These are phyloP conservation scores for Drosophila arizonae DNA, from an alignment of 1,140 invertebrate species.

Conservation along the genomic window DNA sequence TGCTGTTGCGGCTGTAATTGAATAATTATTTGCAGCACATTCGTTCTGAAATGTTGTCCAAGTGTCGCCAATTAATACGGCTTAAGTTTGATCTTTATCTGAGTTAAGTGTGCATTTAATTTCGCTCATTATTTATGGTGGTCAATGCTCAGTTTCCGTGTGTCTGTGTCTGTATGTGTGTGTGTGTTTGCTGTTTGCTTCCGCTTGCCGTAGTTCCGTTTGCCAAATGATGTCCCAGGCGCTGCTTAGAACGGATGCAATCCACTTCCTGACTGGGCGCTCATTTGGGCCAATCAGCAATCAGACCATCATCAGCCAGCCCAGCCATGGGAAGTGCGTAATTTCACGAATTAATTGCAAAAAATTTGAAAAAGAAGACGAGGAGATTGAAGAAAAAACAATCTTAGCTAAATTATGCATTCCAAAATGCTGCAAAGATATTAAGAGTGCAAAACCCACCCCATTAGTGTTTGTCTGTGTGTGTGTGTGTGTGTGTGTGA, in stretches of 20 bases:
- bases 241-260: slow-evolving; percentile 67
- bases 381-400: too few species aligned
- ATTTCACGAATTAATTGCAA: slow-evolving; percentile 57
- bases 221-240: slow-evolving; percentile 57
- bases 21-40: slow-evolving; percentile 46
- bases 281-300: slow-evolving; percentile 72
- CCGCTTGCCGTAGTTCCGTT: slow-evolving; percentile 66
- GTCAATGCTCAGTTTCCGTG: slow-evolving; percentile 52
- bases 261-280: slow-evolving; percentile 64
- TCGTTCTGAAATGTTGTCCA: slow-evolving; percentile 58
- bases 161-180: slow-evolving; percentile 40
- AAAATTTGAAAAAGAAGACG: slow-evolving; percentile 7
- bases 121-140: slow-evolving; percentile 74
- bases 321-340: slow-evolving; percentile 61
- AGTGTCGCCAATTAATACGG: slow-evolving; percentile 63
- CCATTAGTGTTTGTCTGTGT: slow-evolving; percentile 13
- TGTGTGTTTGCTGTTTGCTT: slow-evolving; percentile 43
- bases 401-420: slow-evolving; percentile 53
- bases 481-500: slow-evolving; percentile 21
- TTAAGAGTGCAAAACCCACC: slow-evolving; percentile 38
- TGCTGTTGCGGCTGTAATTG: slow-evolving; percentile 11
- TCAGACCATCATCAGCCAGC: background rate
- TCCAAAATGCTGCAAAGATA: slow-evolving; percentile 20
- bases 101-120: slow-evolving; percentile 74
- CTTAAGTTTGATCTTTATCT: slow-evolving; percentile 72